phyloP scores from a whole-genome alignment of 2,113 vertebrate species.

The Hucho hucho region DNA sequence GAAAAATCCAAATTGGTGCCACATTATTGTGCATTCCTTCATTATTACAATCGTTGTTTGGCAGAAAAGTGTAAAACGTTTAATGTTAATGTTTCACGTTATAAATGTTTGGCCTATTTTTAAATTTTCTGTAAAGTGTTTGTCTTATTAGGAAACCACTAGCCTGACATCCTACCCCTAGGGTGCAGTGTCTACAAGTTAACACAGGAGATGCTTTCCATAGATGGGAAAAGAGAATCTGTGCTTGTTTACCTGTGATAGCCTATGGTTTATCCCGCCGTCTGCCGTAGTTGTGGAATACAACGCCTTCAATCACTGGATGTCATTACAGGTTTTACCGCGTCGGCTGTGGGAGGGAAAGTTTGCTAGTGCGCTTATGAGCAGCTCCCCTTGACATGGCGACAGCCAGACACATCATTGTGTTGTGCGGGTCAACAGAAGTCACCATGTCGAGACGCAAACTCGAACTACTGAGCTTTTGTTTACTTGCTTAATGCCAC shows the following conservation, averaged over 20 bases:
- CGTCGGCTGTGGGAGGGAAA: slow-evolving; percentile 3
- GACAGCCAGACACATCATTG: slow-evolving; percentile 44
- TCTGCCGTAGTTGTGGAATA: neutral
- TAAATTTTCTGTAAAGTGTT: neutral
- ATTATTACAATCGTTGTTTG: too few species aligned
- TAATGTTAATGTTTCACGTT: too few species aligned
- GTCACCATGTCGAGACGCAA: slow-evolving; percentile 38
- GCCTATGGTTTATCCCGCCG: neutral
- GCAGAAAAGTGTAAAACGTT: too few species aligned
- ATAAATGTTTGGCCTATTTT: too few species aligned
- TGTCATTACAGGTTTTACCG: slow-evolving; percentile 3
- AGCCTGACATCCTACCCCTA: slow-evolving; percentile 14
- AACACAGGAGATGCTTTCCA: neutral
- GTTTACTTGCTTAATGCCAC: slow-evolving; percentile 45
- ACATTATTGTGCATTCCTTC: too few species aligned
- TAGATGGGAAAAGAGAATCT: neutral
- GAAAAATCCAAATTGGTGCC: too few species aligned
- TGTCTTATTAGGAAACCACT: neutral
- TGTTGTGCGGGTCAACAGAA: slow-evolving; percentile 46
- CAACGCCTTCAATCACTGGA: neutral
- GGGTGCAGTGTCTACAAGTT: slow-evolving; percentile 24
- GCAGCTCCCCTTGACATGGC: slow-evolving; percentile 40
- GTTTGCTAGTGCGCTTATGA: slow-evolving; percentile 43
- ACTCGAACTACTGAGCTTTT: slow-evolving; percentile 44
- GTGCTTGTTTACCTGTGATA: neutral